A percentile compares a stretch with the other conserved stretches of the same genome.
Conservation (phyloP, 2,113 vertebrate genomes). For the Ictalurus punctatus region DNA sequence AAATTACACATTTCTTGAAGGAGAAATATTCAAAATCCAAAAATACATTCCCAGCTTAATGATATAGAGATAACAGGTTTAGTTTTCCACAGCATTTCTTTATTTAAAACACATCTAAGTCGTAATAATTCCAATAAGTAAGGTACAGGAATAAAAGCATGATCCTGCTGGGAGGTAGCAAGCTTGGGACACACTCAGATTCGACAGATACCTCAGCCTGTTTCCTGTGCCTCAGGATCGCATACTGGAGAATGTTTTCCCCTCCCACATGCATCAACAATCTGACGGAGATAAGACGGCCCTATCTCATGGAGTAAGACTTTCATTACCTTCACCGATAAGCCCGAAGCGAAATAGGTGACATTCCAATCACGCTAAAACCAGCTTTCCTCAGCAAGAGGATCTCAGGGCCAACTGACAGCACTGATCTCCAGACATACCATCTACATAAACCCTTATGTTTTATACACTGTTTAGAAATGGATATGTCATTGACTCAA, state of each 20-base stretch:
- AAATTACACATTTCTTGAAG: background rate
- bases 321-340: slow-evolving; percentile 70
- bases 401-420: slow-evolving; percentile 42
- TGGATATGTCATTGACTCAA: background rate
- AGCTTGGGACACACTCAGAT: background rate
- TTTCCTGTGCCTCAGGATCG: background rate
- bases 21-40: background rate
- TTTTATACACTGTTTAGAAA: background rate
- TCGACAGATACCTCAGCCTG: background rate
- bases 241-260: slow-evolving; percentile 14
- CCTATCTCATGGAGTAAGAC: slow-evolving; percentile 63
- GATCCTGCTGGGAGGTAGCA: background rate
- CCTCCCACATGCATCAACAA: slow-evolving; percentile 1
- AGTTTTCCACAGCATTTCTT: background rate
- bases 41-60: background rate
- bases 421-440: slow-evolving; percentile 17
- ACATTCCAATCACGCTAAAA: slow-evolving; percentile 71
- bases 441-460: background rate
- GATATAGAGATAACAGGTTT: background rate
- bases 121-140: background rate
- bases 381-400: slow-evolving; percentile 19
- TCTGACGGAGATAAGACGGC: slow-evolving; percentile 29
- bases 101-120: background rate
- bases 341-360: slow-evolving; percentile 69
- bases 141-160: background rate